phyloP scores from a whole-genome alignment of 2,797 vertebrate species.

The Dicrostonyx torquatus region DNA sequence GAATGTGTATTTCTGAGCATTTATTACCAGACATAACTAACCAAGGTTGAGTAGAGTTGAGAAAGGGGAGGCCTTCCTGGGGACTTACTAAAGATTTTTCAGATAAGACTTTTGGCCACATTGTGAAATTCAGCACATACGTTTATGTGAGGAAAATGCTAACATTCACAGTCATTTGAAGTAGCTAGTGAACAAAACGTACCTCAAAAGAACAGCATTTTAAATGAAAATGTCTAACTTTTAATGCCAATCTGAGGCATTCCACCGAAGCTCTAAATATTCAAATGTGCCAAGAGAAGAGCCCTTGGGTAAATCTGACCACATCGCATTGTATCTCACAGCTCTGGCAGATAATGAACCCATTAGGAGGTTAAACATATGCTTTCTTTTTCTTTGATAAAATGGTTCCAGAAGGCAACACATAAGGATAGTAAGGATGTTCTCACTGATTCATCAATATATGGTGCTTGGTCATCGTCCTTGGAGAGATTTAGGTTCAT shows the following conservation, averaged over 20 bases:
- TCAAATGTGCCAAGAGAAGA: neutral
- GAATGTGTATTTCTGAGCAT: conserved; percentile 16
- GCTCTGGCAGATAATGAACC: neutral
- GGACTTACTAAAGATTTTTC: neutral
- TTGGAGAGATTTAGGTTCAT: neutral
- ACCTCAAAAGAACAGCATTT: conserved; percentile 55
- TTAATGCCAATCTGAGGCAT: conserved; percentile 29
- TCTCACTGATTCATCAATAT: neutral
- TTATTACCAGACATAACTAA: neutral
- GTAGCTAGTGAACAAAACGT: conserved; percentile 57
- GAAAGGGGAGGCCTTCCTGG: rapidly evolving
- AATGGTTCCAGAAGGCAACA: neutral
- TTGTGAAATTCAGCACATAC: neutral
- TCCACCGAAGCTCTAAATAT: conserved; percentile 3
- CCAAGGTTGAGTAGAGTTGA: neutral
- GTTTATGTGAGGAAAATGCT: conserved; percentile 40
- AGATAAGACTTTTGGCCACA: neutral
- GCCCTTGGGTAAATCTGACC: conserved; percentile 19
- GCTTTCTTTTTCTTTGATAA: neutral
- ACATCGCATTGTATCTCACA: neutral
- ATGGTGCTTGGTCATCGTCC: neutral
- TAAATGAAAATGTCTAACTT: neutral
- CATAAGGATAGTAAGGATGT: neutral
- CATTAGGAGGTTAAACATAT: neutral
- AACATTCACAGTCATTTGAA: conserved; percentile 45